phyloP scores from a whole-genome alignment of 2,797 vertebrate genomes.

The Aphelocoma californica region DNA sequence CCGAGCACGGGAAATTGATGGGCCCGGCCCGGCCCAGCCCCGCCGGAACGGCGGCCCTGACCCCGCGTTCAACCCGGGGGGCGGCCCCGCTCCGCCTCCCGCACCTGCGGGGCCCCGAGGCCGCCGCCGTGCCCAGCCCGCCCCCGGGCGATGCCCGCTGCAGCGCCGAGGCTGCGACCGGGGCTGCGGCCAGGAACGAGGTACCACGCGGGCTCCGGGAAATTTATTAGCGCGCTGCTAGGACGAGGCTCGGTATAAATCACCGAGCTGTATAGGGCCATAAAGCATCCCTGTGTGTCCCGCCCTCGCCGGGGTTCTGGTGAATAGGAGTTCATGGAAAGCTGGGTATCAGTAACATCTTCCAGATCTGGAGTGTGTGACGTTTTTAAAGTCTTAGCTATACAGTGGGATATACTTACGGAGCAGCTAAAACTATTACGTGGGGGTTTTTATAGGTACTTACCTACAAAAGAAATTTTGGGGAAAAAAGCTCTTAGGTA shows the following conservation, averaged over 20 bases:
- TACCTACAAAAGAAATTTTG: not conserved
- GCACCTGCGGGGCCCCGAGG: not conserved
- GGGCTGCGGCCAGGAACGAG: not conserved
- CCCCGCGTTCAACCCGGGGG: conserved; percentile 49
- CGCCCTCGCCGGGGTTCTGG: conserved; percentile 16
- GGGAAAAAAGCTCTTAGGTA: not conserved
- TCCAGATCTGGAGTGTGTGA: not conserved
- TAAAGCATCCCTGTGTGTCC: conserved; percentile 56
- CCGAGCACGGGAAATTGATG: conserved; percentile 84
- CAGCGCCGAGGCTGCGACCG: not conserved
- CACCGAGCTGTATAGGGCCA: conserved; percentile 48
- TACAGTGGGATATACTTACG: not conserved
- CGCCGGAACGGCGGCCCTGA: not conserved
- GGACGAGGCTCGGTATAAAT: conserved; percentile 65
- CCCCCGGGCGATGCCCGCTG: not conserved
- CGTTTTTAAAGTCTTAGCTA: conserved; percentile 39
- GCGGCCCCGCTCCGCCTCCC: not conserved
- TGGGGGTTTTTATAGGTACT: not conserved
- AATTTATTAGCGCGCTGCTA: conserved; percentile 69
- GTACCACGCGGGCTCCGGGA: conserved; percentile 39
- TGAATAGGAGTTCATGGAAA: conserved; percentile 56
- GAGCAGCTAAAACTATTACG: not conserved
- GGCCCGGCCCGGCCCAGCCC: conserved; percentile 71
- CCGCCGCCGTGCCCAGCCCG: not conserved
- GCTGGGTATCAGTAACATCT: conserved; percentile 37